Base-by-base conservation (phyloP, 2,113 vertebrate species). In the Notothenia coriiceps region DNA sequence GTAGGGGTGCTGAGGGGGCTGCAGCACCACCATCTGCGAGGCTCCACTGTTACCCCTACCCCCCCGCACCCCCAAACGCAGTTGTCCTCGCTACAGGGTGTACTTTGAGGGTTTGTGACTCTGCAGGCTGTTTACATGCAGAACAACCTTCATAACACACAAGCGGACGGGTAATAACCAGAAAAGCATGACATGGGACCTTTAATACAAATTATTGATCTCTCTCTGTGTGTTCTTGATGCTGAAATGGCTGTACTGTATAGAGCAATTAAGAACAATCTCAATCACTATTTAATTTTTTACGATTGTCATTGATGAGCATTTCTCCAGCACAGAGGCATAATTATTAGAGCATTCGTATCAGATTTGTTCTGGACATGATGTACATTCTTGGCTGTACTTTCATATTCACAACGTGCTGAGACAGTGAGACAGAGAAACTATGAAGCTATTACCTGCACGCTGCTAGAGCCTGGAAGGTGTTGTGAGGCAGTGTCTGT, bases 361-460 rank as follows among this genome's bases (percentile, higher is more conserved):
- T 77, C 61, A 15, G 17, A 83, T 49, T 65, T 40, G 43, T 66
- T 40, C 25, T 73, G 70, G 66, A 50, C 51, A 77, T 83, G 44
- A 83, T 72, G 62, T 56, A 74, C 70, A 77, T 49, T 60, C 74
- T 63, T 62, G 20, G 56, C 52, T 71, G 22, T 57, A 50, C 66
- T 65, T 89, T 83, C 12, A 81, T 73, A 83, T 87, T 86, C 75
- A 71, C 62, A 71, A 55, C 57, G 70, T 84, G 87, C 74, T 61
- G 77, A 60, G 73, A 49, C 63, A 13, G 6, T 6, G 35, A 40
- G 35, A 40, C 35, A 40, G 46, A 44, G 75, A 80, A 80, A 90
- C 87, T 74, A 82, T 80, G 68, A 85, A 91, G 88, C 80, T 83
- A 85, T 92, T 91, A 87, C 88, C 86, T 91, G 76, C 76, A 79